Evolutionary conservation across 2,113 vertebrate species (phyloP).

Genomic region (Benitochromis conjunctus): DNA sequence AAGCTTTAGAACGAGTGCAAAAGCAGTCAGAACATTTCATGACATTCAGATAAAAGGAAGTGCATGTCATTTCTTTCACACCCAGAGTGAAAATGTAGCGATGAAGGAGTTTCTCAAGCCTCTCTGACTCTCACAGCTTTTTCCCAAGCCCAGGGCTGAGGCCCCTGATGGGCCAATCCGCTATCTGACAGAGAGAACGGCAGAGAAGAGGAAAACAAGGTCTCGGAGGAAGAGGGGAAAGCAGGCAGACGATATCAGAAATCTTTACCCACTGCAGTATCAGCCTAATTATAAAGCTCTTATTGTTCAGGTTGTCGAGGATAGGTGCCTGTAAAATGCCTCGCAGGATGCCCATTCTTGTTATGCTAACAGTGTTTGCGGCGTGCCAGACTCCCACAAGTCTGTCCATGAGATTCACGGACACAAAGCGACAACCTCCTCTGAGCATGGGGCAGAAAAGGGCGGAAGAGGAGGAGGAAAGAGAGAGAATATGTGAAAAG

Average conservation of each 20-base stretch:
- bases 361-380: not conserved
- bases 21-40: not conserved
- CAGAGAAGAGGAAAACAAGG: conserved; percentile 17
- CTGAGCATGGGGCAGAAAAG: not conserved
- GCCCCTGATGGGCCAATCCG: conserved; percentile 39
- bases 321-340: conserved; percentile 1
- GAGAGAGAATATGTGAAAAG: not conserved
- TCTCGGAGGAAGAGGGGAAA: conserved; percentile 11
- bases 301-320: not conserved
- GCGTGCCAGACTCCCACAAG: not conserved
- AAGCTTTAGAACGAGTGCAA: not conserved
- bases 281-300: conserved; percentile 25
- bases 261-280: conserved; percentile 40
- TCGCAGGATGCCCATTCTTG: not conserved
- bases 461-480: not conserved
- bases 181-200: conserved; percentile 33
- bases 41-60: conserved; percentile 53
- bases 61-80: conserved; percentile 46
- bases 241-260: conserved; percentile 32
- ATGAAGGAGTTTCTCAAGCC: conserved; percentile 51
- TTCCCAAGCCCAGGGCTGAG: conserved; percentile 41
- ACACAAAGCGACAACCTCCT: not conserved
- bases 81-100: conserved; percentile 14
- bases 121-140: conserved; percentile 39
- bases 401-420: not conserved